Evolutionary conservation across 2,888 invertebrate species (phyloP).

Genomic region (Philhelius pedissequus): DNA sequence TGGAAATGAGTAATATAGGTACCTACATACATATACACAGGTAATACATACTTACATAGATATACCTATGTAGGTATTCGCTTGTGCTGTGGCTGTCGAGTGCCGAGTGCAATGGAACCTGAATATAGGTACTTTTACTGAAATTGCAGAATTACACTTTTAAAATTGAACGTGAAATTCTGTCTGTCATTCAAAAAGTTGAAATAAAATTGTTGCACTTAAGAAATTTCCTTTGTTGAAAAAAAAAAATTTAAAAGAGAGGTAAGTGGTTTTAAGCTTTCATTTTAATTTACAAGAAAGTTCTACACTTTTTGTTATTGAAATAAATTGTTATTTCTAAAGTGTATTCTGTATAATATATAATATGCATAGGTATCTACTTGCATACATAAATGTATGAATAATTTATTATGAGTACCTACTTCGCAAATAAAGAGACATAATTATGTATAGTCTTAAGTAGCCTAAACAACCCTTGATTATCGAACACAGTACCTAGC

Average conservation of each 20-base stretch:
- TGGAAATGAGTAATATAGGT: conserved; percentile 41
- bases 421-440: too few relatives aligned
- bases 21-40: too few relatives aligned
- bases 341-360: too few relatives aligned
- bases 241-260: not conserved
- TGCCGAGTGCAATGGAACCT: conserved; percentile 51
- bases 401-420: too few relatives aligned
- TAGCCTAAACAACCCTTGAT: too few relatives aligned
- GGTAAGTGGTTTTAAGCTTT: not conserved
- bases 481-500: too few relatives aligned
- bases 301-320: not conserved
- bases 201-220: conserved; percentile 45
- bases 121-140: conserved; percentile 33
- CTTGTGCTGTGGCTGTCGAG: not conserved
- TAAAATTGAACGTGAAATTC: conserved; percentile 22
- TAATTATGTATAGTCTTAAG: too few relatives aligned
- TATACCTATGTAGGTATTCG: too few relatives aligned
- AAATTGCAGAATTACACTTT: conserved; percentile 36
- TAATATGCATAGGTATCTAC: too few relatives aligned
- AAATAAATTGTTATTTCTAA: not conserved
- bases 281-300: not conserved
- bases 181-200: conserved; percentile 26
- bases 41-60: too few relatives aligned
- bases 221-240: conserved; percentile 12
- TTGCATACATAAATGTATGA: too few relatives aligned